phyloP scores from a whole-genome alignment of 2,113 vertebrate species.

The Propithecus coquereli region DNA sequence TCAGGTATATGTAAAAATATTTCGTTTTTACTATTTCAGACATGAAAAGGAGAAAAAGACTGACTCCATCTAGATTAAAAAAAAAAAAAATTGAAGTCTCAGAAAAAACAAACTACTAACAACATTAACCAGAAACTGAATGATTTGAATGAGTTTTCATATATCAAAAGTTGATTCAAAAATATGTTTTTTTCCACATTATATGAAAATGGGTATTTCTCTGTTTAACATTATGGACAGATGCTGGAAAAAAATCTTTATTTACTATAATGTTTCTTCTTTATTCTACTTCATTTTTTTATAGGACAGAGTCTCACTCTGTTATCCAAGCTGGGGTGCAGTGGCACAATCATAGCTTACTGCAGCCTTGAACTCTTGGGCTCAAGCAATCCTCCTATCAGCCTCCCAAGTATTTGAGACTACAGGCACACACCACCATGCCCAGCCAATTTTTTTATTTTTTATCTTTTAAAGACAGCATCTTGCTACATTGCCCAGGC shows the following conservation, averaged over 20 bases:
- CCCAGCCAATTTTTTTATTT: too few relatives aligned
- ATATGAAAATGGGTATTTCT: constrained; percentile 19
- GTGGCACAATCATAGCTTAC: too few relatives aligned
- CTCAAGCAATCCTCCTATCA: too few relatives aligned
- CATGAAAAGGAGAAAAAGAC: constrained; percentile 10
- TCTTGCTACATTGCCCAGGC: too few relatives aligned
- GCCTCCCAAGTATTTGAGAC: too few relatives aligned
- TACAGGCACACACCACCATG: too few relatives aligned
- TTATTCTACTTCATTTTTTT: background rate
- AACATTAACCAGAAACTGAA: constrained; percentile 19
- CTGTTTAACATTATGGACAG: constrained; percentile 5
- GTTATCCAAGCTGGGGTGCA: too few relatives aligned
- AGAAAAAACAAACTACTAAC: background rate
- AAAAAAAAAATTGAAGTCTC: background rate
- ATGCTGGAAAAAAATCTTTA: background rate
- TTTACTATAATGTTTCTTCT: background rate
- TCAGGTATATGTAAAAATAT: background rate
- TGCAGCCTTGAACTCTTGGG: too few relatives aligned
- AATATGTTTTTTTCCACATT: background rate
- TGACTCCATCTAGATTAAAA: background rate
- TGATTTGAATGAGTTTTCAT: background rate
- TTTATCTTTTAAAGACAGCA: too few relatives aligned
- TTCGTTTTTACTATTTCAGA: background rate
- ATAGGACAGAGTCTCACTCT: too few relatives aligned
- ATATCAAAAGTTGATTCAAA: background rate